A percentile compares a stretch with the other conserved stretches of the same genome.
Conservation (phyloP, 1,140 invertebrate species). For the Leptopilina boulardi region DNA sequence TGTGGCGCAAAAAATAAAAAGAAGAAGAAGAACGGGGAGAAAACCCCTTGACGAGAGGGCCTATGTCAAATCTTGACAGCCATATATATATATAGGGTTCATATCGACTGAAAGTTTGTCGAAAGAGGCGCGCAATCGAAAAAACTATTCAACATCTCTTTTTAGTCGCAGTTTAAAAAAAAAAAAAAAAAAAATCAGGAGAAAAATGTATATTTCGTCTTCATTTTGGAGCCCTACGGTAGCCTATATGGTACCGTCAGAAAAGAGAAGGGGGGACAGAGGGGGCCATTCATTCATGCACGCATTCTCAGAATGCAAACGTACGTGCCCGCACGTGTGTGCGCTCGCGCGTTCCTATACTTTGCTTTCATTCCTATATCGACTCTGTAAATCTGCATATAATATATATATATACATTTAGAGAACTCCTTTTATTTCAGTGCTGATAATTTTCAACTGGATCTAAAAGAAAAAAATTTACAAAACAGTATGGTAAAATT, state of each 20-base stretch:
- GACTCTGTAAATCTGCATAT: conserved; percentile 19
- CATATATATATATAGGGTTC: too few relatives aligned
- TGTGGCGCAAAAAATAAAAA: conserved; percentile 49
- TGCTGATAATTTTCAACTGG: not conserved
- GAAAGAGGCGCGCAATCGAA: conserved; percentile 8
- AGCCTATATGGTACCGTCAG: conserved; percentile 27
- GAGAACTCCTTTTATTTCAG: not conserved
- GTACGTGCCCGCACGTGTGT: conserved; percentile 47
- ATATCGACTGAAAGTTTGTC: conserved; percentile 24
- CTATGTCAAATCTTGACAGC: conserved; percentile 54
- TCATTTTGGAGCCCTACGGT: conserved; percentile 35
- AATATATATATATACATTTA: not conserved
- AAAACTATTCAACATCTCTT: conserved; percentile 38
- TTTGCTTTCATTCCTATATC: conserved; percentile 9
- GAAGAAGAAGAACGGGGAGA: conserved; percentile 36
- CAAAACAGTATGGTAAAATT: too few relatives aligned
- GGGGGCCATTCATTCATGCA: conserved; percentile 71
- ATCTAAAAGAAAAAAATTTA: too few relatives aligned
- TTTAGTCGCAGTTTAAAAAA: conserved; percentile 29
- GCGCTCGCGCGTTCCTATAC: conserved; percentile 24
- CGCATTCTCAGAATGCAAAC: conserved; percentile 66
- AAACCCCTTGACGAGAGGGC: conserved; percentile 46
- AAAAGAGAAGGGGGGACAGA: conserved; percentile 51
- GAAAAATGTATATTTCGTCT: conserved; percentile 54
- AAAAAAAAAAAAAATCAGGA: conserved; percentile 43